Evolutionary conservation across 2,113 vertebrate genomes (phyloP), one percentile per base, ranked within the genome.

Genomic region (Anolis carolinensis): DNA sequence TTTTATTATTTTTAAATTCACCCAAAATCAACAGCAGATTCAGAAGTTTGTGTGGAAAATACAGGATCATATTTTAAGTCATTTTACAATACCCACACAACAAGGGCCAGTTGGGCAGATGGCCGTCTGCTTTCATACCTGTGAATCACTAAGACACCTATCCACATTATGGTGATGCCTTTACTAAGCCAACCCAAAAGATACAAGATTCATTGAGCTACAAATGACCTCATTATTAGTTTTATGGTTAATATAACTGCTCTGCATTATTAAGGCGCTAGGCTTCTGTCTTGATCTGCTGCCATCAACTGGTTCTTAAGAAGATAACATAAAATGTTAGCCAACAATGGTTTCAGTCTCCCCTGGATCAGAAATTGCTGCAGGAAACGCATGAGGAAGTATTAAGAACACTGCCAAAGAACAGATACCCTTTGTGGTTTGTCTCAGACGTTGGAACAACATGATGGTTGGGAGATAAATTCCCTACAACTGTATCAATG

Each of bases 401-500:
- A 93, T 84, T 90, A 92, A 92, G 90, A 94, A 90, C 65, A 89
- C 76, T 95, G 55, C 86, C 59, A 77, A 93, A 93, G 32, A 92
- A 88, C n/a, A 63, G 87, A 71, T 90, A 82, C 48, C 39, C 84
- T 79, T 92, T 94, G 91, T 85, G 88, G 89, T 91, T 87, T 93
- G 50, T 89, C 18, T 84, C 85, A 93, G 92, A 95, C 75, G 25
- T 81, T 89, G 84, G 89, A 92, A 91, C 85, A 93, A 86, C 89
- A 93, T 36, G 68, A 27, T 74, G 89, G 21, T 39, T 14, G 85
- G 82, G 81, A 92, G 91, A 92, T 85, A 73, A 73, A 91, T 63
- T 83, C 73, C 77, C 90, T 86, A 70, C 25, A 85, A 89, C 82
- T 2, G 44, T 87, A 63, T 86, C 89, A 87, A 91, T 87, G 44